These are phyloP conservation scores for Rutpela maculata DNA, from an alignment of 2,888 invertebrate genomes.

Conservation along the genomic window DNA sequence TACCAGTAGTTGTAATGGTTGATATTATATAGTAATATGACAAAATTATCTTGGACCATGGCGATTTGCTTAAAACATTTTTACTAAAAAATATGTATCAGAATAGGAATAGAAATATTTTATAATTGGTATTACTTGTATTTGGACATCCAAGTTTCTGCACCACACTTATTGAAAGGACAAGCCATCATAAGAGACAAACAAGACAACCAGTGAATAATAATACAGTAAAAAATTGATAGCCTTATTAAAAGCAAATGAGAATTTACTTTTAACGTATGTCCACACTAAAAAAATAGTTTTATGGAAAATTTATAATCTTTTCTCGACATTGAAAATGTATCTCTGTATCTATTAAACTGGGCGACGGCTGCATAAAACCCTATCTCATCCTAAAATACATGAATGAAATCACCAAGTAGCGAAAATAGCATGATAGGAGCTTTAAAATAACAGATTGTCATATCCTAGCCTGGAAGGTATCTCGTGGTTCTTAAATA, in stretches of 20 bases:
- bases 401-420: too few species aligned
- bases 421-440: too few species aligned
- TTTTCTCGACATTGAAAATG: too few species aligned
- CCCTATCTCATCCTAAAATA: too few species aligned
- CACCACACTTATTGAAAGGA: constrained; percentile 53
- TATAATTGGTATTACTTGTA: constrained; percentile 21
- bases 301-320: too few species aligned
- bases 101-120: background rate
- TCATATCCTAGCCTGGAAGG: too few species aligned
- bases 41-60: constrained; percentile 44
- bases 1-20: constrained; percentile 76
- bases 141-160: constrained; percentile 53
- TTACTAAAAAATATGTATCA: constrained; percentile 32
- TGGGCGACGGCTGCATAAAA: too few species aligned
- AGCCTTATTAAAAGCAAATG: constrained; percentile 36
- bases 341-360: too few species aligned
- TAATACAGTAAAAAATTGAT: constrained; percentile 43
- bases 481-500: too few species aligned
- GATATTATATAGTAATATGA: constrained; percentile 75
- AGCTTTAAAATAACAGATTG: too few species aligned
- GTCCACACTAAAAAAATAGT: constrained; percentile 38
- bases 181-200: constrained; percentile 58
- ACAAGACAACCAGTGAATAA: constrained; percentile 56
- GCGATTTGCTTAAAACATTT: constrained; percentile 10
- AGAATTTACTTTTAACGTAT: constrained; percentile 27